Evolutionary conservation across 2,113 vertebrate species (phyloP).

Genomic region (Odocoileus virginianus): DNA sequence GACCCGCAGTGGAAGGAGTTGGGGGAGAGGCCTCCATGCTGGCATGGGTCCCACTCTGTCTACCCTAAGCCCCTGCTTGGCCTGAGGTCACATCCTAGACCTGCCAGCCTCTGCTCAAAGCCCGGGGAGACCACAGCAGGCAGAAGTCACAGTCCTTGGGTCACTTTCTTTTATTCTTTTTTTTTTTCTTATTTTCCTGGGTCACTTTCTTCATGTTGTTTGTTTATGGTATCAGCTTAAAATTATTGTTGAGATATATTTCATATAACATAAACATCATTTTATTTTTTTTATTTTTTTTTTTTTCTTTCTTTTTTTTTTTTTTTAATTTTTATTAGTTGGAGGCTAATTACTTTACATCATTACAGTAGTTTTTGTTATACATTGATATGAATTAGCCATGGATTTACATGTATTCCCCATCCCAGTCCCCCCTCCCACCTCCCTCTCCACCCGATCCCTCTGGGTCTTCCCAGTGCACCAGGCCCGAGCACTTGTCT

Average conservation of each 20-base stretch:
- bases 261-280: neutral
- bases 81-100: neutral
- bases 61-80: neutral
- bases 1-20: rapidly evolving
- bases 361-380: too few species aligned
- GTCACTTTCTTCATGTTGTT: neutral
- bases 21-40: neutral
- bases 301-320: too few species aligned
- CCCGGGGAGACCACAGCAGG: neutral
- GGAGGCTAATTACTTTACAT: too few species aligned
- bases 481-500: too few species aligned
- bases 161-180: neutral
- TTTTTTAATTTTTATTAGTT: too few species aligned
- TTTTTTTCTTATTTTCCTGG: neutral
- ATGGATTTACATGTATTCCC: too few species aligned
- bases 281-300: too few species aligned
- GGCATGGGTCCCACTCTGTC: rapidly evolving
- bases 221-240: neutral
- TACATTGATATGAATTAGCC: too few species aligned
- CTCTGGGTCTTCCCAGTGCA: too few species aligned
- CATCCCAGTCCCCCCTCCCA: too few species aligned
- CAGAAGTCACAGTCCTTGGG: neutral
- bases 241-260: neutral
- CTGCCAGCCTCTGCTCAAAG: neutral
- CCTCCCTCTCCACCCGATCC: too few species aligned